Base-by-base conservation (phyloP, 1,140 invertebrate species). In the Meloidogyne chitwoodi region DNA sequence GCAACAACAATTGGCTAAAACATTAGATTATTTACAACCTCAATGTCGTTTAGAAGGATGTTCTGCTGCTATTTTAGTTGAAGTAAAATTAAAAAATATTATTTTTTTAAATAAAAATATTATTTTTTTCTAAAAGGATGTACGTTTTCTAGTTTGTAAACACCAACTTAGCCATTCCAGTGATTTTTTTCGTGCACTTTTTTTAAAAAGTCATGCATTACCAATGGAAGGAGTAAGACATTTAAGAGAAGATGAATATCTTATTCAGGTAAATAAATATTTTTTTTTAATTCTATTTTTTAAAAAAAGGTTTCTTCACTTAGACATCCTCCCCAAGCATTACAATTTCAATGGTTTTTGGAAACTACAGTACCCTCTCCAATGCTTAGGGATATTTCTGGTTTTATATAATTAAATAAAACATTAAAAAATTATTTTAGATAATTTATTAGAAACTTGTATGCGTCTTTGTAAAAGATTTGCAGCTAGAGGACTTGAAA, bases 261-360 rank as follows among this genome's bases (percentile, higher is more conserved):
- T 76, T 26, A 62, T 76, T 24, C 62, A 75, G n/a, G 65, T 75
- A 66, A 27, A 16, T 24, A 14, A 24, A 62, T 16, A 68, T 29
- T 14, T 56, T n/a, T 1, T 38, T 63, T 56, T 56, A 27, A 19
- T 34, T 56, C 19, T 31, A n/a, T 71, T 26, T 11, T 24, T 26
- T 24, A 16, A 72, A 24, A 14, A 26, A 48, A 73, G n/a, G 85
- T 86, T 14, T 84, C 84, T 34, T 77, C 75, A 11, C 56, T 87
- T 26, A 67, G 77, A 26, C 76, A 87, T 69, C 85, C 85, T 5
- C 79, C 85, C 2, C 82, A 84, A 56, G 65, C 70, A 24, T 77
- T 81, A 11, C 85, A 86, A 79, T 86, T 86, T 73, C 75, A 85
- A 63, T 86, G 85, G 85, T 86, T 86, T 68, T 62, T 86, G 4